These are phyloP conservation scores for Hirundichthys speculiger DNA, from an alignment of 2,113 vertebrate genomes.

Conservation along the genomic window DNA sequence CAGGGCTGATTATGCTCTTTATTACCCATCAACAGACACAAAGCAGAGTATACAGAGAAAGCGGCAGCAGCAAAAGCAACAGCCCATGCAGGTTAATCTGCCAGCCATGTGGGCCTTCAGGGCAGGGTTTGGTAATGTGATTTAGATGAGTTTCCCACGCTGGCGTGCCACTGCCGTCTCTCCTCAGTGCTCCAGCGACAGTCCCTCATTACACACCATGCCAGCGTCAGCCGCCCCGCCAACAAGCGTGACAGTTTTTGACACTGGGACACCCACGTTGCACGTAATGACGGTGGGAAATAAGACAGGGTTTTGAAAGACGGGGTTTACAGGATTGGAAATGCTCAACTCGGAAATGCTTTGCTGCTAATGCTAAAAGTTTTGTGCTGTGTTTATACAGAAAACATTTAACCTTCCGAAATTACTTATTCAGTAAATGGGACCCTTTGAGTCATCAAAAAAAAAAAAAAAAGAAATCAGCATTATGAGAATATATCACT, in stretches of 20 bases:
- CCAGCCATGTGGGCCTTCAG: slow-evolving; percentile 67
- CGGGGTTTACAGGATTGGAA: slow-evolving; percentile 26
- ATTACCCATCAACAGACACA: slow-evolving; percentile 60
- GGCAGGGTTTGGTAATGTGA: slow-evolving; percentile 75
- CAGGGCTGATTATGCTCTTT: slow-evolving; percentile 65
- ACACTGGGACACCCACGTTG: slow-evolving; percentile 63
- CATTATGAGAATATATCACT: not conserved
- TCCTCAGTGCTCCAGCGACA: slow-evolving; percentile 67
- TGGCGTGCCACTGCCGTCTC: slow-evolving; percentile 67
- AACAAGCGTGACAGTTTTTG: slow-evolving; percentile 68
- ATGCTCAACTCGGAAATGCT: slow-evolving; percentile 29
- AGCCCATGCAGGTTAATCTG: slow-evolving; percentile 69
- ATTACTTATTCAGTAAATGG: no score
- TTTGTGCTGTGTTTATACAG: slow-evolving; percentile 5
- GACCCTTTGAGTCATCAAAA: not conserved
- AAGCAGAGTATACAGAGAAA: slow-evolving; percentile 48
- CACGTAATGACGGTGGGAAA: slow-evolving; percentile 43
- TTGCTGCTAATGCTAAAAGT: slow-evolving; percentile 17
- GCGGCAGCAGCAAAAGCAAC: slow-evolving; percentile 38
- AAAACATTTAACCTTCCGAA: not conserved
- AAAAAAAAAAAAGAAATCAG: slow-evolving; percentile 1
- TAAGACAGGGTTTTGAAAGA: slow-evolving; percentile 16
- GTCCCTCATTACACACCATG: slow-evolving; percentile 76
- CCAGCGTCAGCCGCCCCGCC: slow-evolving; percentile 56
- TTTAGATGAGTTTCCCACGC: slow-evolving; percentile 79